Evolutionary conservation across 2,888 invertebrate genomes (phyloP).

Genomic region (Drosophila neonasuta): DNA sequence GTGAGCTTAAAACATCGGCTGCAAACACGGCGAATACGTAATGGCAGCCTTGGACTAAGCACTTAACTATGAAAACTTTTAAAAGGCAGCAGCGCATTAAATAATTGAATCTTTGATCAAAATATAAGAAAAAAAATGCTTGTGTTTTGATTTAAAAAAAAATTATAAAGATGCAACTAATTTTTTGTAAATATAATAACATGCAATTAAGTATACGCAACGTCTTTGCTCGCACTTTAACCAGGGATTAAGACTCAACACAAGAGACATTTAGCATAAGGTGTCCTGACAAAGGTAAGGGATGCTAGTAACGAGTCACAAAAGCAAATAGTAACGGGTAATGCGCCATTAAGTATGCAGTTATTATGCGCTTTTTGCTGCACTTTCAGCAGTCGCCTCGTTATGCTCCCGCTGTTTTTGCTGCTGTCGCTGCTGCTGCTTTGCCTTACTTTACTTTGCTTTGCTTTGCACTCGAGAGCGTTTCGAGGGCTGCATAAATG

Average conservation of each 20-base stretch:
- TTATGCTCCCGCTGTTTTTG: constrained; percentile 43
- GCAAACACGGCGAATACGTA: constrained; percentile 16
- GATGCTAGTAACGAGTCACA: constrained; percentile 5
- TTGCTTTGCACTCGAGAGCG: constrained; percentile 55
- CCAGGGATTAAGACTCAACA: constrained; percentile 15
- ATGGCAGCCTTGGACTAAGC: neutral
- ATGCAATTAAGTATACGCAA: constrained; percentile 33
- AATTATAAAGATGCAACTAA: neutral
- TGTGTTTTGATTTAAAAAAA: neutral
- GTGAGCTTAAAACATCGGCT: constrained; percentile 17
- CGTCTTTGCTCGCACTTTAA: neutral
- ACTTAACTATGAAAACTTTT: constrained; percentile 7
- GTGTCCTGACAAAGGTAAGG: neutral
- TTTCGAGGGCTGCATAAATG: constrained; percentile 69
- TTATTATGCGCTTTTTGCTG: constrained; percentile 76
- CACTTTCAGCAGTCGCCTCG: constrained; percentile 67
- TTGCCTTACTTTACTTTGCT: constrained; percentile 47
- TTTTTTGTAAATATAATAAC: constrained; percentile 5
- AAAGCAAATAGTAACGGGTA: constrained; percentile 41
- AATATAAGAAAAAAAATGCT: neutral
- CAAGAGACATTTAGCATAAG: constrained; percentile 40
- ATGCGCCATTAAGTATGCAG: constrained; percentile 69
- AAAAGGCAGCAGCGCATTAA: neutral
- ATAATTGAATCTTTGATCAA: neutral
- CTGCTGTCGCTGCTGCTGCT: constrained; percentile 8